Evolutionary conservation across 2,113 vertebrate genomes (phyloP), one percentile per base, ranked within the genome.

Genomic region (Lampris megalopsis): DNA sequence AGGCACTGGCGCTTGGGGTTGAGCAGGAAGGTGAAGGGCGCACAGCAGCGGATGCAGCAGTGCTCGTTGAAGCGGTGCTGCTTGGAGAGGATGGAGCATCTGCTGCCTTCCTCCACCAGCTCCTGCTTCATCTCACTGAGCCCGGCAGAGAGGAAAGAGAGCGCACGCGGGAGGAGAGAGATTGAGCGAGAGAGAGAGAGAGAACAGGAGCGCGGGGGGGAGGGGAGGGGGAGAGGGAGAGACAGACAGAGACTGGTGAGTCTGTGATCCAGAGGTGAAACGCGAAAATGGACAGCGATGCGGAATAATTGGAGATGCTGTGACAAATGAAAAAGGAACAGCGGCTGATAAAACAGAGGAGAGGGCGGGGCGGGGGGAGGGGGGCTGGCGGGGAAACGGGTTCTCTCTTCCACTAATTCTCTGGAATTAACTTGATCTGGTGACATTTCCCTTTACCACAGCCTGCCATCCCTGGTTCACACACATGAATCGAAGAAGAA

Each of bases 1-100:
- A 95, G 93, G 52, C 98, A 99, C 66, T 88, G 94, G 35, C 96
- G 94, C 87, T 96, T 96, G 81, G 95, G 95, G 92, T 98, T 98
- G 92, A 99, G 93, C 13, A 99, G 95, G 86, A 98, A 98, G 3
- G 96, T 96, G 95, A 99, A 99, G 75, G 97, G 96, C 2, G 95
- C 82, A 52, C 97, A 99, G 92, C 98, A 99, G 84, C 97, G 96
- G 92, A 99, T 99, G 78, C 98, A 99, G 93, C 97, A 98, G 88
- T 94, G 96, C 85, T 99, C 95, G 4, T 97, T 97, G 85, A 99
- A 99, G 87, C 95, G 95, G 75, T 94, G 94, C 92, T 98, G 97
- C 91, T 95, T 97, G 57, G 96, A 95, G 68, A 99, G 95, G 91
- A 99, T 96, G 86, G 94, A 95, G 91, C 98, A 97, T 92, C 95